Percentiles rank a stretch among this genome's conserved stretches.
These are phyloP conservation scores for Mormyrus iriodes DNA, from an alignment of 2,113 vertebrate genomes.

Conservation along the genomic window DNA sequence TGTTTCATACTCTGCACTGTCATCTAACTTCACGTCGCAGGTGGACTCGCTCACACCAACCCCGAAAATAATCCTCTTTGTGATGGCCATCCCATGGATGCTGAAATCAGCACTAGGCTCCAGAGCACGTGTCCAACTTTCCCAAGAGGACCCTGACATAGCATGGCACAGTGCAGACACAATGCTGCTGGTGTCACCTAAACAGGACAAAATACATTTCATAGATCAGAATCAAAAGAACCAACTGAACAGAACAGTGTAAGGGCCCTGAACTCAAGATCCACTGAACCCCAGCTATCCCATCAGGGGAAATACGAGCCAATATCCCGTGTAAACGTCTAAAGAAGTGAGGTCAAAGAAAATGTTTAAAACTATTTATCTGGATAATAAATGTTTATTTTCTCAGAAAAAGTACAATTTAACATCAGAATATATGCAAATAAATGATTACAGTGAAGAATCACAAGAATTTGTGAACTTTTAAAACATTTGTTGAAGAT, in stretches of 20 bases:
- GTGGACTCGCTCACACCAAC: conserved; percentile 73
- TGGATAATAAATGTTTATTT: neutral
- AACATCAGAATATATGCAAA: neutral
- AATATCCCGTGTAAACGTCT: neutral
- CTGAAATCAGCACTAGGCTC: conserved; percentile 90
- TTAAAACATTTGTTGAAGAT: too few relatives aligned
- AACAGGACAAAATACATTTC: neutral
- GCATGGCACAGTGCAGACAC: conserved; percentile 90
- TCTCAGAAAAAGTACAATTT: neutral
- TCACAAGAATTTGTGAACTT: neutral
- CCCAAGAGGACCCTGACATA: conserved; percentile 71
- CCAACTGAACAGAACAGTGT: neutral
- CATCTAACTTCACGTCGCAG: conserved; percentile 79
- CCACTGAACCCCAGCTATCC: neutral
- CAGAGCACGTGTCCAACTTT: conserved; percentile 74
- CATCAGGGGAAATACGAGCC: neutral
- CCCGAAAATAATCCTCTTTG: conserved; percentile 74
- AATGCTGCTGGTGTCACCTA: conserved; percentile 82
- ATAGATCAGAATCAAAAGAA: neutral
- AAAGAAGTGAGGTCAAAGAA: neutral
- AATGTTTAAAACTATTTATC: neutral
- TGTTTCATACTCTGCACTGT: conserved; percentile 90
- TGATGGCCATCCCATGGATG: conserved; percentile 66
- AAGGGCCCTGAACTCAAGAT: neutral
- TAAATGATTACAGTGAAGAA: neutral